phyloP scores from a whole-genome alignment of 2,797 vertebrate genomes.

The Acanthiza pusilla region DNA sequence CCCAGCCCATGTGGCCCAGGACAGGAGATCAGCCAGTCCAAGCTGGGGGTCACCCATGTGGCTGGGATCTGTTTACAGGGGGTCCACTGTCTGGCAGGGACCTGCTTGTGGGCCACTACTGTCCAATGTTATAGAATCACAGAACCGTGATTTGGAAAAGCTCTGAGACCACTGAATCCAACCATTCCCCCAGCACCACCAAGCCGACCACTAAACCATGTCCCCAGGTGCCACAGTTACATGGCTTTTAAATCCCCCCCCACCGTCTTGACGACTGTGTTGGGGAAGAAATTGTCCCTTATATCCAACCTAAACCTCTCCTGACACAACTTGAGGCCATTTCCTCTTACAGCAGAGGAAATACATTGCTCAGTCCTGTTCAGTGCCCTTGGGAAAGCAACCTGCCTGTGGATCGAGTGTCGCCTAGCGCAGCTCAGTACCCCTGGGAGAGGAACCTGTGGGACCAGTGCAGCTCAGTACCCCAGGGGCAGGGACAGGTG shows the following conservation, averaged over 20 bases:
- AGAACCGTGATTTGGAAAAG: neutral
- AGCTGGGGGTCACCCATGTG: neutral
- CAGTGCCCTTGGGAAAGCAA: neutral
- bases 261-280: fast-evolving
- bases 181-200: neutral
- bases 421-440: neutral
- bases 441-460: neutral
- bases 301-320: neutral
- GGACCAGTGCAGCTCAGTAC: neutral
- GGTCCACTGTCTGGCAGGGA: fast-evolving
- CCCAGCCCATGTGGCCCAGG: neutral
- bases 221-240: neutral
- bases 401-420: too few species aligned
- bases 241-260: neutral
- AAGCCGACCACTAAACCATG: neutral
- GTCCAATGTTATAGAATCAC: neutral
- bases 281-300: neutral
- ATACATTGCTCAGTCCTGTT: neutral
- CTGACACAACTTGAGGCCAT: neutral
- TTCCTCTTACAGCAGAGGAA: neutral
- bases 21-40: neutral
- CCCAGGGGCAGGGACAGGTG: neutral
- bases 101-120: neutral
- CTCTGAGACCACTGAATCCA: neutral
- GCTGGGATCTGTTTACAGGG: neutral